Base-by-base conservation (phyloP, 35 echinoderm and acorn worm species). In the Patiria miniata region DNA sequence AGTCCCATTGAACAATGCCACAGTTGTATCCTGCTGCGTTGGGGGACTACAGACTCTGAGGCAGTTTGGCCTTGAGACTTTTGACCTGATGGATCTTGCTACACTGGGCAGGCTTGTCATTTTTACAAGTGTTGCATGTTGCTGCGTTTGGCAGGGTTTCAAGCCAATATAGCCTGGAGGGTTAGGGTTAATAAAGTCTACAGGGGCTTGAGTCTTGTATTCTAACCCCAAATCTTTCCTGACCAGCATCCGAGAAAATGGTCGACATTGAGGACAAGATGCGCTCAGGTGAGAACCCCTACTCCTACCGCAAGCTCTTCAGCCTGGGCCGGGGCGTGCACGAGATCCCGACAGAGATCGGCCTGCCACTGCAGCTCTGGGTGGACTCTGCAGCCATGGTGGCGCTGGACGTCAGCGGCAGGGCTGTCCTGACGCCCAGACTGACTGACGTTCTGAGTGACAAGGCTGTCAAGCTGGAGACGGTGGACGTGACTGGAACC, bases 301-400 rank as follows among this genome's bases (percentile, higher is more conserved):
- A 84, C 37, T 76, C 81, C 39, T 84, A 53, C 33, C 90, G 82
- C 56, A 92, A 92, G 85, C 78, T 78, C 22, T 78, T 81, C 15
- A 83, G 56, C 37, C 39, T 87, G 8, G 85, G 84, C 76, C 57
- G 87, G 3, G 79, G 79, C 51, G 21, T 21, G 53, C 85, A 81
- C 7, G 39, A 69, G 44, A 51, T 81, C 39, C 84, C 90, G 37
- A 87, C 85, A 39, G 40, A 52, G 10, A 19, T 92, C 0, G 90
- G 90, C 58, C 51, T 92, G 19, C 90, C 90, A 0, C 39, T 87
- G 32, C 77, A 87, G 34, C 10, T 87, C 18, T 87, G 82, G 12
- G 32, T 92, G 8, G 65, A 78, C 83, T 73, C 65, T 47, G 40
- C 84, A 55, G 90, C 78, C 32, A 14, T 87, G n/a, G 8, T 81